phyloP scores from a whole-genome alignment of 1,140 invertebrate species.

The Lepidurus couesii region DNA sequence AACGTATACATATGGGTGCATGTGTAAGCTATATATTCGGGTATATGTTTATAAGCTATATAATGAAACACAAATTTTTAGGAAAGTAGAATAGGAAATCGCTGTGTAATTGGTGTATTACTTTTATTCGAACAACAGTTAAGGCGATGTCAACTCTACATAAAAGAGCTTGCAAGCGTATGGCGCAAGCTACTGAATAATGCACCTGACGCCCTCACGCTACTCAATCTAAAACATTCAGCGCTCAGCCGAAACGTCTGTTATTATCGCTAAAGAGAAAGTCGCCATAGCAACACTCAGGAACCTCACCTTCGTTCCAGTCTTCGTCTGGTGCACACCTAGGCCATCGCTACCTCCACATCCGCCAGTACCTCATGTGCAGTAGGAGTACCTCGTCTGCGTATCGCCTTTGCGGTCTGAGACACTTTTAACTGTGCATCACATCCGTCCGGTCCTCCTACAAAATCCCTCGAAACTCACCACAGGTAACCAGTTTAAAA shows the following conservation, averaged over 20 bases:
- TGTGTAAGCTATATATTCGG: no score
- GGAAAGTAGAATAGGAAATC: no score
- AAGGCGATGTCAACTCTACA: background rate
- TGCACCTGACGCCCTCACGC: background rate
- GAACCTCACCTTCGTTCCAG: constrained; percentile 6
- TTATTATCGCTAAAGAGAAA: background rate
- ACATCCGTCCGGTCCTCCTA: no score
- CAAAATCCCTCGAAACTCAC: no score
- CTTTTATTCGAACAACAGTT: no score
- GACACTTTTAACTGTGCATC: no score
- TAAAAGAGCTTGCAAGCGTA: background rate
- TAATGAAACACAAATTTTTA: no score
- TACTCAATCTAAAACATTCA: background rate
- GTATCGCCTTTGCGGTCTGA: no score
- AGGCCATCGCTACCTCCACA: background rate
- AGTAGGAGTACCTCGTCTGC: background rate
- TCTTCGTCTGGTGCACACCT: background rate
- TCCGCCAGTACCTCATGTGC: background rate
- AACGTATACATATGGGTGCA: no score
- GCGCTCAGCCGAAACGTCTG: background rate
- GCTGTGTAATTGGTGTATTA: no score
- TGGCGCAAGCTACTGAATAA: background rate
- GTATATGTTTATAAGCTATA: no score
- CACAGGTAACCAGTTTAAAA: no score
- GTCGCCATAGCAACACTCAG: background rate